Conservation (phyloP, 2,888 invertebrate species). For the Eubasilissa splendida region DNA sequence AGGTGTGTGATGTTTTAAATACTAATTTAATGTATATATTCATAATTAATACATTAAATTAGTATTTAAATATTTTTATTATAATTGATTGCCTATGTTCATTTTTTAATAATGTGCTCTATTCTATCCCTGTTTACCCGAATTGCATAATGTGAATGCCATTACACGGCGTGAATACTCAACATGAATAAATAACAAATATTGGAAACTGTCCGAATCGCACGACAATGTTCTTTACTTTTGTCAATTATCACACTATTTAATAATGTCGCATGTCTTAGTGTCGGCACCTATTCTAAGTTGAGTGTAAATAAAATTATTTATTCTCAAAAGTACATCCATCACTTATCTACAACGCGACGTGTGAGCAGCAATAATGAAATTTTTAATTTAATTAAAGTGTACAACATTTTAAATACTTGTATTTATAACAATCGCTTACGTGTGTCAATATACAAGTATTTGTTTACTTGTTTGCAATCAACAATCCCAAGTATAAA, state of each 20-base stretch:
- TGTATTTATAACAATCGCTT: too few species aligned
- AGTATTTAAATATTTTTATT: neutral
- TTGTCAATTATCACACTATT: slow-evolving; percentile 13
- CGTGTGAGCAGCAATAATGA: too few species aligned
- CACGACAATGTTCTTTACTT: slow-evolving; percentile 8
- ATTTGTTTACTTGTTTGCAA: too few species aligned
- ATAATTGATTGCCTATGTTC: neutral
- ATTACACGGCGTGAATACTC: neutral
- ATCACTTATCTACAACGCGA: too few species aligned
- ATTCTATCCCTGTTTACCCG: neutral
- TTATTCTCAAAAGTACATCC: too few species aligned
- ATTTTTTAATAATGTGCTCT: neutral
- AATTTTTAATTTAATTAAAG: too few species aligned
- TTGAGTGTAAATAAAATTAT: neutral
- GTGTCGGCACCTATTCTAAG: slow-evolving; percentile 18
- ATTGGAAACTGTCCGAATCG: slow-evolving; percentile 25
- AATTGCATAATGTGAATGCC: neutral
- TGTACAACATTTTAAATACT: too few species aligned
- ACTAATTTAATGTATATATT: too few species aligned
- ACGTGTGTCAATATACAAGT: too few species aligned
- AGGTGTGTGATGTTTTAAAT: too few species aligned
- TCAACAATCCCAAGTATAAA: too few species aligned
- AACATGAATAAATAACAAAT: slow-evolving; percentile 8
- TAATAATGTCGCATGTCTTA: slow-evolving; percentile 20
- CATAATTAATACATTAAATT: too few species aligned